phyloP scores from a whole-genome alignment of 2,888 invertebrate genomes.

The Chouioia cunea region DNA sequence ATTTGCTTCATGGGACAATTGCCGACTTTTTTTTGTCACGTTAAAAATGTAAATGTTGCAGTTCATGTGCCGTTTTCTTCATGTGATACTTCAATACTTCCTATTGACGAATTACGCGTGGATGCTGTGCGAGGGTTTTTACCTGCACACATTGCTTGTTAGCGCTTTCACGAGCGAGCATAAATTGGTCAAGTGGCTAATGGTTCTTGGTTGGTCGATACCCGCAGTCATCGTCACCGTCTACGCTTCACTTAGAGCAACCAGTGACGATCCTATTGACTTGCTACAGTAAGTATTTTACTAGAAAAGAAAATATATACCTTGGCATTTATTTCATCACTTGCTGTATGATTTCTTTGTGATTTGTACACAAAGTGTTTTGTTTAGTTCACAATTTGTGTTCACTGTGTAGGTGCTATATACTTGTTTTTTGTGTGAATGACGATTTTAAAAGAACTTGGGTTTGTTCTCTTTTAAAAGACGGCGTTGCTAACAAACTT shows the following conservation, averaged over 20 bases:
- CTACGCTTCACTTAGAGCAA: conserved; percentile 77
- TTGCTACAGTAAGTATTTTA: conserved; percentile 73
- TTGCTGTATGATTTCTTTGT: too few relatives aligned
- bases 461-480: too few relatives aligned
- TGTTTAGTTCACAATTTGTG: too few relatives aligned
- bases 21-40: too few relatives aligned
- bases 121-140: conserved; percentile 97
- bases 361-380: too few relatives aligned
- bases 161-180: conserved; percentile 92
- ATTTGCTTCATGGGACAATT: too few relatives aligned
- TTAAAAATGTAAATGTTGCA: conserved; percentile 10
- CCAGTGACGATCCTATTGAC: conserved; percentile 70
- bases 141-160: conserved; percentile 93
- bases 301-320: too few relatives aligned
- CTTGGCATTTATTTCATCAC: too few relatives aligned
- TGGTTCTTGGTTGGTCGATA: conserved; percentile 87
- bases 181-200: conserved; percentile 84
- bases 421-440: too few relatives aligned
- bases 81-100: conserved; percentile 88
- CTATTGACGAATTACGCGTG: conserved; percentile 94
- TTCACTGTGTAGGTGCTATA: too few relatives aligned
- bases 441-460: too few relatives aligned
- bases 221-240: conserved; percentile 78
- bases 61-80: conserved; percentile 78
- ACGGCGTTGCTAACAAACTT: too few relatives aligned